Evolutionary conservation across 2,888 invertebrate species (phyloP).

Genomic region (Ectobius pallidus): DNA sequence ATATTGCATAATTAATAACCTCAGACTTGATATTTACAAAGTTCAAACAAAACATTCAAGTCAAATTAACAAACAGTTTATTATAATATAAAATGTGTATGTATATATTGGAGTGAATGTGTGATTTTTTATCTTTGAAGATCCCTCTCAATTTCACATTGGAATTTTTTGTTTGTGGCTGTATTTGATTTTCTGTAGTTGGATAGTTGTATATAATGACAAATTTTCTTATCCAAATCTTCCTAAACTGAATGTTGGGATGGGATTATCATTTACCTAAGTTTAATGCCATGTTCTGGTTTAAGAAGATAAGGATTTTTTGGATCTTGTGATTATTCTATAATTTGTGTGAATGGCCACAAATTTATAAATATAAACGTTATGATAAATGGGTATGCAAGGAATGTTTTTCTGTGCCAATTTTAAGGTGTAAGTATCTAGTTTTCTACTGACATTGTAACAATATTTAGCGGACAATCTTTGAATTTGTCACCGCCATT

Average conservation of each 20-base stretch:
- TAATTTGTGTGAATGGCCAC: slow-evolving; percentile 19
- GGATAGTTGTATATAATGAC: background rate
- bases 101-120: slow-evolving; percentile 26
- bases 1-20: background rate
- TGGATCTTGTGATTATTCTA: slow-evolving; percentile 15
- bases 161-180: background rate
- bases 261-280: background rate
- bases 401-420: slow-evolving; percentile 43
- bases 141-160: background rate
- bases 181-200: background rate
- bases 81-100: slow-evolving; percentile 11
- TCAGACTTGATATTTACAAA: slow-evolving; percentile 1
- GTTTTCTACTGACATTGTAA: slow-evolving; percentile 42
- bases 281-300: background rate
- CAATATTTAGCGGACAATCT: slow-evolving; percentile 40
- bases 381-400: slow-evolving; percentile 30
- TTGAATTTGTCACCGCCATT: slow-evolving; percentile 34
- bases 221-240: background rate
- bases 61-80: slow-evolving; percentile 22
- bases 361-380: slow-evolving; percentile 33
- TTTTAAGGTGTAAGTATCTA: slow-evolving; percentile 43
- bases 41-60: slow-evolving; percentile 27
- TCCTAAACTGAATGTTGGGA: background rate
- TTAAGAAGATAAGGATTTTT: background rate
- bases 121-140: slow-evolving; percentile 12